Evolutionary conservation across 2,113 vertebrate species (phyloP).

Genomic region (Tupaia tana): DNA sequence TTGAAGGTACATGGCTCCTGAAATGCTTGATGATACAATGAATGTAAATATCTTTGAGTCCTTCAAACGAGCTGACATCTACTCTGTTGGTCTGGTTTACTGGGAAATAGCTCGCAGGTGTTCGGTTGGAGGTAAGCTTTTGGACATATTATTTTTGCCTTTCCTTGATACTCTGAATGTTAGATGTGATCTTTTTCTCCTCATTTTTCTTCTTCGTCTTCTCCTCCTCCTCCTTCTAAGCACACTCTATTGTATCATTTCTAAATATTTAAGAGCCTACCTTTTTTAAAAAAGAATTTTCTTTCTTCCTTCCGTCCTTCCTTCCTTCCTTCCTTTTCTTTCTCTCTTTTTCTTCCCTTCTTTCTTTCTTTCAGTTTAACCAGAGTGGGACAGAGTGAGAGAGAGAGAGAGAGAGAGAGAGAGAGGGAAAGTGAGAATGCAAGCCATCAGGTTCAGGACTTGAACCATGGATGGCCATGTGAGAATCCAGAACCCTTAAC

Average conservation of each 20-base stretch:
- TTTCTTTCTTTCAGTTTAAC: too few relatives aligned
- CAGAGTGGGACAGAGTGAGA: too few relatives aligned
- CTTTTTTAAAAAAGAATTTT: neutral
- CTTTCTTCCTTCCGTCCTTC: too few relatives aligned
- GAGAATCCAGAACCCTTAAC: too few relatives aligned
- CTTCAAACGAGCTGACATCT: constrained; percentile 97
- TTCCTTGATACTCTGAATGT: neutral
- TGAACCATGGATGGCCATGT: too few relatives aligned
- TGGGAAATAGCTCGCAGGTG: constrained; percentile 98
- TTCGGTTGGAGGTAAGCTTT: constrained; percentile 91
- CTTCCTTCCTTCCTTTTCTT: too few relatives aligned
- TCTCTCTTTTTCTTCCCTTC: too few relatives aligned
- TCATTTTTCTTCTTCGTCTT: too few relatives aligned
- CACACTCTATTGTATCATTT: constrained; percentile 1
- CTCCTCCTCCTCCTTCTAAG: neutral
- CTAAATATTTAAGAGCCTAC: constrained; percentile 26
- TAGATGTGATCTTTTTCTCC: neutral
- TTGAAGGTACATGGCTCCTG: constrained; percentile 98
- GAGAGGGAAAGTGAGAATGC: too few relatives aligned
- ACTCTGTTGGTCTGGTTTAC: constrained; percentile 95
- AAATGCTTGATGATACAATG: constrained; percentile 96
- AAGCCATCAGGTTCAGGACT: too few relatives aligned
- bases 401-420: too few relatives aligned
- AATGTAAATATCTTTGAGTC: constrained; percentile 95
- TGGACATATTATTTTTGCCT: neutral